A percentile compares a stretch with the other conserved stretches of the same genome.
phyloP scores from a whole-genome alignment of 2,888 invertebrate genomes.

The Cantharis flavilabris region DNA sequence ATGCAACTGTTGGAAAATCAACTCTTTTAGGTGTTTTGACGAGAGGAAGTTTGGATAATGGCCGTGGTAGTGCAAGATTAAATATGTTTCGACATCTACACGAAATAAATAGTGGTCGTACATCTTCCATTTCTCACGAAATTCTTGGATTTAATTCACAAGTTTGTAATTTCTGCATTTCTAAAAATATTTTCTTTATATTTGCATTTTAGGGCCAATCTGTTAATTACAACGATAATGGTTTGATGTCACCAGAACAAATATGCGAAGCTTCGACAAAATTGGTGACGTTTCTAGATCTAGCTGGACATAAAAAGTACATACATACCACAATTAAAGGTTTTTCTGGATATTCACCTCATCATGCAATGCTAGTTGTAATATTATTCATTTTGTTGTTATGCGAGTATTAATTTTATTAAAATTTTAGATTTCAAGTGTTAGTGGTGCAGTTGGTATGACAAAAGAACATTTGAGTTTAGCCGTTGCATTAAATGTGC shows the following conservation, averaged over 20 bases:
- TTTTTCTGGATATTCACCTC: slow-evolving; percentile 89
- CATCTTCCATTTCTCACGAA: slow-evolving; percentile 94
- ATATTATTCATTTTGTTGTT: neutral
- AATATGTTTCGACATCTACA: slow-evolving; percentile 96
- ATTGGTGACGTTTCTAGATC: slow-evolving; percentile 91
- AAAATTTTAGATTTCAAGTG: slow-evolving; percentile 69
- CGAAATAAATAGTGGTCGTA: slow-evolving; percentile 92
- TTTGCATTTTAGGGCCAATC: slow-evolving; percentile 68
- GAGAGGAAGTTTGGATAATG: slow-evolving; percentile 95
- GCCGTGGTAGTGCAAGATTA: slow-evolving; percentile 88
- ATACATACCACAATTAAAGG: slow-evolving; percentile 94
- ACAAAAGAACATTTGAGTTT: slow-evolving; percentile 92
- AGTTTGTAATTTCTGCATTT: neutral
- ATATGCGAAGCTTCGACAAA: slow-evolving; percentile 93
- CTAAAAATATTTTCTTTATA: neutral
- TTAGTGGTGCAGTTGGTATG: slow-evolving; percentile 79
- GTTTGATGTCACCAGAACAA: slow-evolving; percentile 89
- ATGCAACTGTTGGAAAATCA: slow-evolving; percentile 96
- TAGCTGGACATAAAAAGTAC: slow-evolving; percentile 96
- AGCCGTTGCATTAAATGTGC: slow-evolving; percentile 78
- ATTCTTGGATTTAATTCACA: slow-evolving; percentile 90
- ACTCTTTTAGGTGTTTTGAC: slow-evolving; percentile 94
- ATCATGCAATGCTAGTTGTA: slow-evolving; percentile 86
- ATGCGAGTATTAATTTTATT: neutral
- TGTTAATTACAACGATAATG: slow-evolving; percentile 86